A percentile compares a stretch with the other conserved stretches of the same genome.
These are phyloP conservation scores for Zaprionus lachaisei DNA, from an alignment of 1,140 invertebrate species.

Conservation along the genomic window DNA sequence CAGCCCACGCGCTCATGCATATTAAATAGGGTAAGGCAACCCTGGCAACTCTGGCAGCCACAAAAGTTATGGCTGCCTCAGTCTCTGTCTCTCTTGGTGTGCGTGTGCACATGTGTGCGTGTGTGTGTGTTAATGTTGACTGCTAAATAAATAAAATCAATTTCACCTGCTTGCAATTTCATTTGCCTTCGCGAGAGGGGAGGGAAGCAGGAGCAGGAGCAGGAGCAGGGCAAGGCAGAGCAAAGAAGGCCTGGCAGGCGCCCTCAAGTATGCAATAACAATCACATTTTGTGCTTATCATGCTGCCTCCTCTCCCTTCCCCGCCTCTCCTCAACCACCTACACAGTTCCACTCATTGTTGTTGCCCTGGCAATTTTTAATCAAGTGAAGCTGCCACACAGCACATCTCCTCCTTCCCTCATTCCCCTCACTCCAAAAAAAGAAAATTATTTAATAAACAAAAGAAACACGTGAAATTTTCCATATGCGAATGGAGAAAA, in stretches of 20 bases:
- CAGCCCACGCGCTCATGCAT: conserved; percentile 56
- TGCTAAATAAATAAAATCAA: conserved; percentile 81
- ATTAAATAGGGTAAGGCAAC: conserved; percentile 56
- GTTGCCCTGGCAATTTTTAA: conserved; percentile 53
- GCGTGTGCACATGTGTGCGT: conserved; percentile 18
- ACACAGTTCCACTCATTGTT: conserved; percentile 3
- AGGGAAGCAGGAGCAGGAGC: neutral
- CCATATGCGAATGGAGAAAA: neutral
- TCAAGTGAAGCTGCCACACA: conserved; percentile 34
- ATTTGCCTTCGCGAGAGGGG: conserved; percentile 15
- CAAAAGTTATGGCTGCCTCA: conserved; percentile 46
- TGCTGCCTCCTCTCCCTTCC: neutral
- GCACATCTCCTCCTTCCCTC: neutral
- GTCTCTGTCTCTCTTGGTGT: neutral
- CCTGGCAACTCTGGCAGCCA: conserved; percentile 33
- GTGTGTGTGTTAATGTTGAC: conserved; percentile 54
- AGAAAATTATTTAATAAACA: conserved; percentile 12
- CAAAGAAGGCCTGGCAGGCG: neutral
- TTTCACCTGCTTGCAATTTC: conserved; percentile 58
- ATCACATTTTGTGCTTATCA: conserved; percentile 64
- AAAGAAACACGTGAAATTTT: neutral
- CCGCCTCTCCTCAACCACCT: neutral
- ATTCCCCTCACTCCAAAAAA: neutral
- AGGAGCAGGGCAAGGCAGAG: neutral
- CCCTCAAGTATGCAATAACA: conserved; percentile 64